Base-by-base conservation (phyloP, 2,113 vertebrate genomes). In the Tetraodon nigroviridis region DNA sequence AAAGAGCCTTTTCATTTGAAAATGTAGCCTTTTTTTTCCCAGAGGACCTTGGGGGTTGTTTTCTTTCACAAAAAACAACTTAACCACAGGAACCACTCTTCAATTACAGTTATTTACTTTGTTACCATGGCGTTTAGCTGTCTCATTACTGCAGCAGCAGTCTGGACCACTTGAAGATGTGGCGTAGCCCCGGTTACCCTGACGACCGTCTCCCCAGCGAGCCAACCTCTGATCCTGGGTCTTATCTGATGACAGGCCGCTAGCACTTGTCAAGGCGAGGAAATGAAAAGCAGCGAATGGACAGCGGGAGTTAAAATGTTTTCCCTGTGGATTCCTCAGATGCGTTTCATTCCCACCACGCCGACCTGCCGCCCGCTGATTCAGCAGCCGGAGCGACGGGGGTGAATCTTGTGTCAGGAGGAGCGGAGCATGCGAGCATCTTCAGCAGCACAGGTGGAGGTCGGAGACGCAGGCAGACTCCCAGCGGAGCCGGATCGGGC, bases 151-250 rank as follows among this genome's bases (percentile, higher is more conserved):
- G 18, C 1, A 18, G 19, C 64, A 56, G 40, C 57, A 2, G 69
- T 61, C 58, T 49, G n/a, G 37, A 29, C 56, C 67, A 59, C 57
- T 61, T 41, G 46, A 64, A 76, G 76, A 76, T 59, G 51, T 78
- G 32, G 32, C 63, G 50, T 37, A 32, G 56, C 51, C 59, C 51
- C 10, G 15, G 75, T 82, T 77, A 48, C 65, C 63, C 16, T 52
- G 75, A 17, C 59, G 22, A 74, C 67, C 18, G 13, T 40, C 69
- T 53, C 29, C 57, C 40, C 24, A 50, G 47, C 80, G 60, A 22
- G 49, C 42, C 32, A 68, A 48, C 58, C 29, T 29, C 58, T 60
- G 65, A 67, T 77, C 75, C 55, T 0, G 51, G 16, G 51, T 51
- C 59, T 66, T 41, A 69, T 64, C 67, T 61, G 74, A 75, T 70